phyloP scores from a whole-genome alignment of 1,140 invertebrate genomes.

The Calliphora vicina region DNA sequence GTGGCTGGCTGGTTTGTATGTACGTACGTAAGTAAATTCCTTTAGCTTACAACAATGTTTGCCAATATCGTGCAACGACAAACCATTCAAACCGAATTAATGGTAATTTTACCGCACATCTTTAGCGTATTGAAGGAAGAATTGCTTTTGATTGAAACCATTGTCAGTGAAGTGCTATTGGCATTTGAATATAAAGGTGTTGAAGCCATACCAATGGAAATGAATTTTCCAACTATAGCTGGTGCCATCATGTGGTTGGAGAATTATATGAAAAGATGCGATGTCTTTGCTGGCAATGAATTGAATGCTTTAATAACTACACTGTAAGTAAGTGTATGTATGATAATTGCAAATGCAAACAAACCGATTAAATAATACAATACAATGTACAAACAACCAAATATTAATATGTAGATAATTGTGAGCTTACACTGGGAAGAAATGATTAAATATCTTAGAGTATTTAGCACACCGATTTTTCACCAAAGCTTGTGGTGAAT shows the following conservation, averaged over 20 bases:
- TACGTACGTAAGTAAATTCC: background rate
- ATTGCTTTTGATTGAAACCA: constrained; percentile 51
- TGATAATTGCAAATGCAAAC: background rate
- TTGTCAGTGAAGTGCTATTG: constrained; percentile 45
- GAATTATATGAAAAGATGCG: constrained; percentile 63
- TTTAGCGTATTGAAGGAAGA: constrained; percentile 50
- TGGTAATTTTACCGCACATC: constrained; percentile 51
- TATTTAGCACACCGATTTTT: no score
- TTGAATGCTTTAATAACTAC: constrained; percentile 45
- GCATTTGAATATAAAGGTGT: constrained; percentile 50
- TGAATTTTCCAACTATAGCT: constrained; percentile 75
- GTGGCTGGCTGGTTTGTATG: background rate
- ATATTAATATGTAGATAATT: no score
- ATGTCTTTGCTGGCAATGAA: constrained; percentile 48
- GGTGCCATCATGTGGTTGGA: constrained; percentile 74
- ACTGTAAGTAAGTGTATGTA: constrained; percentile 45
- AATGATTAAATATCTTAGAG: no score
- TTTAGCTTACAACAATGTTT: constrained; percentile 52
- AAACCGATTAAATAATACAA: no score
- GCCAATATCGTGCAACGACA: constrained; percentile 48
- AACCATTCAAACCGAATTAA: constrained; percentile 49
- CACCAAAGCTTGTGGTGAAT: no score
- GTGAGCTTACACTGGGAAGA: no score
- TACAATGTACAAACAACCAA: no score
- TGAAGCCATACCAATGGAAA: constrained; percentile 64